These are phyloP conservation scores for Lutjanus argentimaculatus DNA, from an alignment of 2,797 vertebrate genomes.

Conservation along the genomic window DNA sequence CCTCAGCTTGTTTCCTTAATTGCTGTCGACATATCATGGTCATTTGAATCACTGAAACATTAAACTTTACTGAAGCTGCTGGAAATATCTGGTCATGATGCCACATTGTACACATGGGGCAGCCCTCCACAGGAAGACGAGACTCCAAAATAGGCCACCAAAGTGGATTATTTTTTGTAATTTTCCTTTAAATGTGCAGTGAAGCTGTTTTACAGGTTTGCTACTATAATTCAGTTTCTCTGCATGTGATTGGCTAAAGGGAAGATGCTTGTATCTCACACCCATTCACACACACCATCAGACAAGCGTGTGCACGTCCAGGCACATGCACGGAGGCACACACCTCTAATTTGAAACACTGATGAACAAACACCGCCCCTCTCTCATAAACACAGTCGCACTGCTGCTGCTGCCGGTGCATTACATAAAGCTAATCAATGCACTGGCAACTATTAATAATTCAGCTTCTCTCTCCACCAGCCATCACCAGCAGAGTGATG, in stretches of 20 bases:
- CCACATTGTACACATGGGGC: background rate
- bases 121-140: background rate
- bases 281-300: background rate
- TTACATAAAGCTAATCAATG: conserved; percentile 71
- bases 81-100: background rate
- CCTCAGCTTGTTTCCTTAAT: too few relatives aligned
- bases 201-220: background rate
- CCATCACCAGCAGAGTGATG: conserved; percentile 49
- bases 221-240: conserved; percentile 14
- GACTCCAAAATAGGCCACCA: background rate
- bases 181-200: conserved; percentile 10
- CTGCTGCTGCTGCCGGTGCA: conserved; percentile 2
- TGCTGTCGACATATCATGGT: too few relatives aligned
- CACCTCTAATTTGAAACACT: conserved; percentile 15
- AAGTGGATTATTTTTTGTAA: background rate
- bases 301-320: conserved; percentile 1
- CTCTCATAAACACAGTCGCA: background rate
- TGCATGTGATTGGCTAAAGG: conserved; percentile 19
- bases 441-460: conserved; percentile 71
- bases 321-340: conserved; percentile 6
- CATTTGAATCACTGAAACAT: too few relatives aligned
- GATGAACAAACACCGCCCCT: conserved; percentile 12
- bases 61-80: background rate
- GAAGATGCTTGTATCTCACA: conserved; percentile 5
- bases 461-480: conserved; percentile 42